These are phyloP conservation scores for Isoperla grammatica DNA, from an alignment of 2,888 invertebrate genomes.

Conservation along the genomic window DNA sequence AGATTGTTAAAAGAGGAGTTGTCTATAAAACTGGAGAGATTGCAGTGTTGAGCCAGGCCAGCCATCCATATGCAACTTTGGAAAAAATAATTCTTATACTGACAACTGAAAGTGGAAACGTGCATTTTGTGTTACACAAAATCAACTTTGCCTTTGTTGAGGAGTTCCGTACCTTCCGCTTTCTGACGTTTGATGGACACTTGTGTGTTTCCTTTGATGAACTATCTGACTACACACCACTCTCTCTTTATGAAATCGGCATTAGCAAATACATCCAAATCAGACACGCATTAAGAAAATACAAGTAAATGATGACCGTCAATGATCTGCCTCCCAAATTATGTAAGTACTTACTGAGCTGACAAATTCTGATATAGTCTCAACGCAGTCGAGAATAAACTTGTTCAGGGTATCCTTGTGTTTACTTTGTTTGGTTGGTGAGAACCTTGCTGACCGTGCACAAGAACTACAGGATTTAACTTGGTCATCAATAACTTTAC, in stretches of 20 bases:
- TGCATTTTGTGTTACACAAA: slow-evolving; percentile 3
- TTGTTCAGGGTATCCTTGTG: no score
- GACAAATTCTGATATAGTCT: no score
- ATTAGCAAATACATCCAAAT: not conserved
- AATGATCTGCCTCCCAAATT: no score
- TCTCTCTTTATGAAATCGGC: not conserved
- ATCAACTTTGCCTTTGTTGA: not conserved
- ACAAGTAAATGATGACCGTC: not conserved
- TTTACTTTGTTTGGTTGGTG: no score
- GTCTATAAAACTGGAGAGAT: not conserved
- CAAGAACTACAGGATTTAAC: no score
- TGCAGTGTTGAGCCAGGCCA: not conserved
- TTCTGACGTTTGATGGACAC: not conserved
- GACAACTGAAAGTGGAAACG: not conserved
- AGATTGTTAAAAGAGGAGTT: not conserved
- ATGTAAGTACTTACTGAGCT: no score
- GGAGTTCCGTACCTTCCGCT: not conserved
- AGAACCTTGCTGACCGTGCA: no score
- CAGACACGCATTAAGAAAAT: not conserved
- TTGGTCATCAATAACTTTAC: no score
- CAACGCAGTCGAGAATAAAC: no score
- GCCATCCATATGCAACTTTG: not conserved
- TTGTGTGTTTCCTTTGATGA: not conserved
- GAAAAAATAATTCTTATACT: not conserved
- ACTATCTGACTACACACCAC: not conserved